Conservation (phyloP, 2,888 invertebrate genomes). For the Octodonta nipae region DNA sequence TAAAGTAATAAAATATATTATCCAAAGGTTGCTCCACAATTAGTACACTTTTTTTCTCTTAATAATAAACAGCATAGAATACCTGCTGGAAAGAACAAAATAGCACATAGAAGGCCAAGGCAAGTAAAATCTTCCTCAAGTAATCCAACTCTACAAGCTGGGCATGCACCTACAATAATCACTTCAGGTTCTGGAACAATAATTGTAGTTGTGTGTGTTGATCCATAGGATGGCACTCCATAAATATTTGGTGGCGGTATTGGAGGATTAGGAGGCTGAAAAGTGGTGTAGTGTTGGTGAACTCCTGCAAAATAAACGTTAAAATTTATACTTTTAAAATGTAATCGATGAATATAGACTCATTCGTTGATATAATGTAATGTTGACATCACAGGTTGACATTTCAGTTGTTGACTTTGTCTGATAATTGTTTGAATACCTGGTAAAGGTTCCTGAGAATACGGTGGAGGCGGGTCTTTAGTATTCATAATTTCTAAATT, state of each 20-base stretch:
- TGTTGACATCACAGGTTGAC: no score
- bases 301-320: constrained; percentile 8
- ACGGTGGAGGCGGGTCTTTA: constrained; percentile 17
- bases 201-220: constrained; percentile 32
- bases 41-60: constrained; percentile 71
- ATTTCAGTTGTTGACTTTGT: no score
- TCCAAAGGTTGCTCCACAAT: constrained; percentile 69
- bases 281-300: constrained; percentile 11
- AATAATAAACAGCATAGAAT: constrained; percentile 75
- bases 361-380: no score
- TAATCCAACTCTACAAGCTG: constrained; percentile 76
- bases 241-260: constrained; percentile 8
- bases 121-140: constrained; percentile 79
- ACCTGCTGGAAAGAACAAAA: constrained; percentile 76
- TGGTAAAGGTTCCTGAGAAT: constrained; percentile 11
- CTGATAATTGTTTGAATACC: constrained; percentile 6
- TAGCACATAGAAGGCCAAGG: constrained; percentile 70
- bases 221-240: constrained; percentile 16
- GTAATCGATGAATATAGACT: no score
- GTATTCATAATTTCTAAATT: no score
- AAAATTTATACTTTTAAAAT: background rate
- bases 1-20: no score
- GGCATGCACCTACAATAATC: constrained; percentile 75
- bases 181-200: constrained; percentile 62
- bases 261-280: constrained; percentile 8